Evolutionary conservation across 2,797 vertebrate species (phyloP).

Genomic region (Pantherophis vulpinus): DNA sequence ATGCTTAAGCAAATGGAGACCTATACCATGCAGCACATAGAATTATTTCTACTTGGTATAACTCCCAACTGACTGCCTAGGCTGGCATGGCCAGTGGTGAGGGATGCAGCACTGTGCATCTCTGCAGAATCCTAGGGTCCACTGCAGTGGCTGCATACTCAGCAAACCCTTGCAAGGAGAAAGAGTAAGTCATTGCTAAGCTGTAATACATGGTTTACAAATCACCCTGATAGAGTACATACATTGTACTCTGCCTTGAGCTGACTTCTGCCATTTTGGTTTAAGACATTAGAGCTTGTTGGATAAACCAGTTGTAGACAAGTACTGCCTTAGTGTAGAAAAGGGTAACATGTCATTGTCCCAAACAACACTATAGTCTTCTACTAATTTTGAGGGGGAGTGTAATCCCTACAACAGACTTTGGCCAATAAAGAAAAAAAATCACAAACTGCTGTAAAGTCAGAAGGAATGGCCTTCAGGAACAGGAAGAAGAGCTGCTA

Average conservation of each 20-base stretch:
- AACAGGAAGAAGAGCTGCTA: not conserved
- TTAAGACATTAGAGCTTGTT: not conserved
- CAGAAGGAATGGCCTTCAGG: not conserved
- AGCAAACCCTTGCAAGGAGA: not conserved
- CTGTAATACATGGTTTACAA: not conserved
- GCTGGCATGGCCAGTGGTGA: not conserved
- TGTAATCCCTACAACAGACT: not conserved
- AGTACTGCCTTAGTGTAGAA: not conserved
- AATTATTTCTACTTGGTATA: not conserved
- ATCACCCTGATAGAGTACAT: not conserved
- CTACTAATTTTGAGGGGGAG: not conserved
- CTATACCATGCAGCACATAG: not conserved
- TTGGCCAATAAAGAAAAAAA: not conserved
- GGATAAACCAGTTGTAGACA: not conserved
- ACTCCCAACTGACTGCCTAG: not conserved
- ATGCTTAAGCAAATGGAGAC: not conserved
- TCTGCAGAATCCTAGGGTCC: not conserved
- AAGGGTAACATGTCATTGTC: not conserved
- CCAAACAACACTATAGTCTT: not conserved
- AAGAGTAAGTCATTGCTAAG: not conserved
- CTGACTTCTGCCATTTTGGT: not conserved
- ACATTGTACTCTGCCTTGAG: not conserved
- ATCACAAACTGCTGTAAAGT: not conserved
- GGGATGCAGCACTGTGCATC: not conserved
- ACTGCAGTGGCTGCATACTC: not conserved